phyloP scores from a whole-genome alignment of 1,140 invertebrate species.

The Muscidifurax raptorellus region DNA sequence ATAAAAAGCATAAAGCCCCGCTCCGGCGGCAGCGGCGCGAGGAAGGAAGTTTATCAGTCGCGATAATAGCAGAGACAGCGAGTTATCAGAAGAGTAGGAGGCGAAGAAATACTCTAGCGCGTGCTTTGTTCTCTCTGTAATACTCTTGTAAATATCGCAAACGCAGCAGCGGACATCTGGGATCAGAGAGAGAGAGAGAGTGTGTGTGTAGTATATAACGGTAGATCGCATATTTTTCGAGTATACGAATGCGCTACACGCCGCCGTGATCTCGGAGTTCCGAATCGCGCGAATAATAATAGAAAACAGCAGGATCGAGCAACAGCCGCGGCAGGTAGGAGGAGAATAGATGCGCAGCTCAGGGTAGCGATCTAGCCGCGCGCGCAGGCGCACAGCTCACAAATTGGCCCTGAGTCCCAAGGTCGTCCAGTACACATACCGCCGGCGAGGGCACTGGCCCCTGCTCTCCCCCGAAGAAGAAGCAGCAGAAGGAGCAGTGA shows the following conservation, averaged over 20 bases:
- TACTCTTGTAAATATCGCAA: background rate
- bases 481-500: background rate
- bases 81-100: background rate
- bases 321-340: background rate
- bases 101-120: background rate
- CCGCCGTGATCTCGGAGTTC: too few species aligned
- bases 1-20: too few species aligned
- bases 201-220: too few species aligned
- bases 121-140: background rate
- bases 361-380: conserved; percentile 35
- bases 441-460: conserved; percentile 72
- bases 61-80: background rate
- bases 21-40: too few species aligned
- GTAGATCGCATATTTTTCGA: background rate
- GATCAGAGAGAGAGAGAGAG: too few species aligned
- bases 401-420: conserved; percentile 74
- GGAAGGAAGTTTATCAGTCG: background rate
- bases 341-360: background rate
- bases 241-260: too few species aligned
- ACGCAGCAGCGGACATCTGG: too few species aligned
- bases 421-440: conserved; percentile 72
- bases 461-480: conserved; percentile 47
- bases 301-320: background rate
- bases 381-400: conserved; percentile 61
- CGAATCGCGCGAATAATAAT: too few species aligned